phyloP scores from a whole-genome alignment of 2,797 vertebrate genomes.

The Zalophus californianus region DNA sequence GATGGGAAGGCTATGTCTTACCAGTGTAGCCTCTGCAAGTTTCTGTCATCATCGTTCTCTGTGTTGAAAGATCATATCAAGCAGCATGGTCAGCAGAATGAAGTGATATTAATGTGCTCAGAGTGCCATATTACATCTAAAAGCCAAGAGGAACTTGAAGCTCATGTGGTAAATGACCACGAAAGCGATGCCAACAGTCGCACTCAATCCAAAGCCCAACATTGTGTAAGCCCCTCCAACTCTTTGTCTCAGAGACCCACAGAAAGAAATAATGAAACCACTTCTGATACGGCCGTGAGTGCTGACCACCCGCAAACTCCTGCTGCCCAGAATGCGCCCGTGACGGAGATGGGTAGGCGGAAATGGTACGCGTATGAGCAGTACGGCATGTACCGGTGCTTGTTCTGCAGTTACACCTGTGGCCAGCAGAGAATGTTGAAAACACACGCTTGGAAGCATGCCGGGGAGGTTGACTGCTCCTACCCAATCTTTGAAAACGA shows the following conservation, averaged over 20 bases:
- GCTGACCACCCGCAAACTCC: constrained; percentile 71
- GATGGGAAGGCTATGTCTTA: constrained; percentile 93
- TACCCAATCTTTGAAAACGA: constrained; percentile 98
- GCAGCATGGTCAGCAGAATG: constrained; percentile 92
- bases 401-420: constrained; percentile 98
- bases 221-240: constrained; percentile 28
- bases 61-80: constrained; percentile 94
- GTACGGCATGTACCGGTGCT: constrained; percentile 95
- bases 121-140: constrained; percentile 93
- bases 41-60: constrained; percentile 92
- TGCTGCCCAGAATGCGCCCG: background rate
- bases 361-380: constrained; percentile 98
- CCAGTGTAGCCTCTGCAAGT: constrained; percentile 96
- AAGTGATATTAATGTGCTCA: constrained; percentile 91
- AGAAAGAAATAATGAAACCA: constrained; percentile 76
- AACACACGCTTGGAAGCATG: constrained; percentile 99
- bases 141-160: constrained; percentile 95
- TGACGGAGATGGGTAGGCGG: constrained; percentile 87
- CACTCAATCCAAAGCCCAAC: constrained; percentile 76
- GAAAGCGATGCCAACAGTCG: constrained; percentile 81
- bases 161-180: constrained; percentile 92
- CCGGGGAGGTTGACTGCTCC: constrained; percentile 96
- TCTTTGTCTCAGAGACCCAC: constrained; percentile 66
- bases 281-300: constrained; percentile 69
- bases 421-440: constrained; percentile 98